These are phyloP conservation scores for Caenorhabditis sulstoni DNA, from an alignment of 2,888 invertebrate species.

Conservation along the genomic window DNA sequence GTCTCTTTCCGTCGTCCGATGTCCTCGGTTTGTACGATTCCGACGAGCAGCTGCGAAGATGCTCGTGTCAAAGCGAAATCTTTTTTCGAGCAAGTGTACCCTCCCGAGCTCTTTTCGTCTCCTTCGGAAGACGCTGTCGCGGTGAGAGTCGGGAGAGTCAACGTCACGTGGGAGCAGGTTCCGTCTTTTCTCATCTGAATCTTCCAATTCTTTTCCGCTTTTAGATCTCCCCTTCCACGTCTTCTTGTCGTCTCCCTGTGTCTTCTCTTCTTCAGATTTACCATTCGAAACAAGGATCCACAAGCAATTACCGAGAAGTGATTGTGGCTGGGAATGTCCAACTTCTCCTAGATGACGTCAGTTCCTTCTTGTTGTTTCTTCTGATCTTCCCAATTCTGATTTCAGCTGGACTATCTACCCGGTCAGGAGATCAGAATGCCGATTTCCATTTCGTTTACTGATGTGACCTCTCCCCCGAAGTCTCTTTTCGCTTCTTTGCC, in stretches of 20 bases:
- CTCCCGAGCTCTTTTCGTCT: constrained; percentile 34
- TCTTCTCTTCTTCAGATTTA: constrained; percentile 46
- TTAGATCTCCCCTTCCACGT: constrained; percentile 24
- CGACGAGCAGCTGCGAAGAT: constrained; percentile 35
- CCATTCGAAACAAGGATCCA: constrained; percentile 47
- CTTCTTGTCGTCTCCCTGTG: constrained; percentile 42
- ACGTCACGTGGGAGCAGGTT: constrained; percentile 53
- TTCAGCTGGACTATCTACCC: constrained; percentile 11
- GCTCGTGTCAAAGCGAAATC: constrained; percentile 33
- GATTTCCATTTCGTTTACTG: constrained; percentile 24
- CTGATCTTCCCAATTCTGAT: neutral
- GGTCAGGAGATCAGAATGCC: constrained; percentile 42
- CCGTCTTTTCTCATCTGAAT: neutral
- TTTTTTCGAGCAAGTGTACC: constrained; percentile 50
- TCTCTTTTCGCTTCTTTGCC: constrained; percentile 56
- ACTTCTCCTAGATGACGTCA: constrained; percentile 37
- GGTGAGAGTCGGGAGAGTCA: constrained; percentile 22
- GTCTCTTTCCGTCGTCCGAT: constrained; percentile 23
- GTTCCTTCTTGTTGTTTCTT: neutral
- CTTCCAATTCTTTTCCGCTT: neutral
- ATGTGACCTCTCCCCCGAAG: constrained; percentile 43
- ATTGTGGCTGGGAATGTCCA: constrained; percentile 47
- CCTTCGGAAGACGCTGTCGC: constrained; percentile 36
- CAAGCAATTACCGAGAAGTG: constrained; percentile 31
- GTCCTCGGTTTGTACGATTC: constrained; percentile 26